Evolutionary conservation across 2,797 vertebrate species (phyloP), one percentile per base, ranked within the genome.

Genomic region (Mus caroli): DNA sequence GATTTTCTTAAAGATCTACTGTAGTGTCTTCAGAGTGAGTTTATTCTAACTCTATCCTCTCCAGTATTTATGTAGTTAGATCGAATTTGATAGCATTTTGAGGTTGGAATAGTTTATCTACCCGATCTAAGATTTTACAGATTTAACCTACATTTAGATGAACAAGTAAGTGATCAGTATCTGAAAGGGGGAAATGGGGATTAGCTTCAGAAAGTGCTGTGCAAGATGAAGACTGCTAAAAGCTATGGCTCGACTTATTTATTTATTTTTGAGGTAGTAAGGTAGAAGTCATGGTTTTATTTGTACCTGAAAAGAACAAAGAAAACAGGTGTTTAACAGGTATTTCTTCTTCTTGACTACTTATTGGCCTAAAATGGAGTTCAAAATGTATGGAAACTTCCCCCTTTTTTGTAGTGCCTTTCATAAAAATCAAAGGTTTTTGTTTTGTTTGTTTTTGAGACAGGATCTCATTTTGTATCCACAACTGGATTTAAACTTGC

Each of bases 321-420:
- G 96, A 94, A 95, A 96, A 93, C 56, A 89, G 78, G 67, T 90
- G 84, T 95, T 97, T 93, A 95, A 94, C 50, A 85, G 77, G 54
- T 94, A 79, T 96, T 96, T 89, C n/a, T 95, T 86, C 77, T 93
- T 97, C 94, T 91, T 96, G 69, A 67, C 85, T 89, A 86, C 80
- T 87, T 90, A 54, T 58, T 97, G 82, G 77, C 91, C 94, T 96
- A 94, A 84, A 97, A 89, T 83, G 60, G 84, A 97, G 77, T 94
- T 71, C 46, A 58, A 43, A 95, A 95, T 93, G 14, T 95, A 43
- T 62, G 69, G 92, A 37, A 9, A 43, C 78, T 91, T 86, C 56
- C 43, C 8, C 75, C 34, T 88, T 84, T 54, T 94, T 92, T 56
- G 40, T 86, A 69, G n/a, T 78, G 73, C 88, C 93, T 93, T 96